phyloP scores from a whole-genome alignment of 2,113 vertebrate genomes.

The Anhinga anhinga region DNA sequence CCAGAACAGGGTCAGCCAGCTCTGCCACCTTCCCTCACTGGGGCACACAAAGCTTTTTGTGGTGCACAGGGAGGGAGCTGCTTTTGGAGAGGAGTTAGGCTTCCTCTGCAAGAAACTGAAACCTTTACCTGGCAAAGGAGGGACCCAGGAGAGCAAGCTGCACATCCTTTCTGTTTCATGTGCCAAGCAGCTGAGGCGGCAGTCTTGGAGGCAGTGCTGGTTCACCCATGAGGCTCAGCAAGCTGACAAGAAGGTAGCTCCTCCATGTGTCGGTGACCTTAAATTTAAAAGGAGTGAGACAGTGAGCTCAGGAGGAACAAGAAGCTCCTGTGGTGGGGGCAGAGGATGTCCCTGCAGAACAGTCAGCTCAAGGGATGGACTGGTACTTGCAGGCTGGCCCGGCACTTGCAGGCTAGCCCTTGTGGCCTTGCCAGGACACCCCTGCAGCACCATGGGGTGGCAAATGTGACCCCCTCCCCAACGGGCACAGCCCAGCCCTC shows the following conservation, averaged over 20 bases:
- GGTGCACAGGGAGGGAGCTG: fast-evolving
- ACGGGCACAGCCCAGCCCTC: background rate
- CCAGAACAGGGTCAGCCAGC: background rate
- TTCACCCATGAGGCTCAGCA: background rate
- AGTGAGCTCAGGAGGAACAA: background rate
- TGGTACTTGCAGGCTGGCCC: too few species aligned
- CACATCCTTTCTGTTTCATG: background rate
- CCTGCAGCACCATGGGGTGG: background rate
- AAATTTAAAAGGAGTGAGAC: background rate
- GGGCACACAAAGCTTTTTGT: background rate
- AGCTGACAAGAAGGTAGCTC: background rate
- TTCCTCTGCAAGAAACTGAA: background rate
- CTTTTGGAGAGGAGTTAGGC: background rate
- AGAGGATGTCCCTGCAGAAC: background rate
- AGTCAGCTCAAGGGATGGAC: background rate
- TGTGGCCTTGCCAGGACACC: background rate
- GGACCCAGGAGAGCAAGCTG: background rate
- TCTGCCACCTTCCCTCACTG: background rate
- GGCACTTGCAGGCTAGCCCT: too few species aligned
- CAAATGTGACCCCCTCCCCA: background rate
- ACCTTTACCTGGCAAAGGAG: background rate
- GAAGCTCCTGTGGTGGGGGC: background rate
- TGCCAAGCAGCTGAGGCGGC: background rate
- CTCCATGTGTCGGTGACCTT: background rate
- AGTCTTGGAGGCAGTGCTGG: background rate